Evolutionary conservation across 2,888 invertebrate genomes (phyloP), one percentile per base, ranked within the genome.

Genomic region (Hyppa rectilinea): DNA sequence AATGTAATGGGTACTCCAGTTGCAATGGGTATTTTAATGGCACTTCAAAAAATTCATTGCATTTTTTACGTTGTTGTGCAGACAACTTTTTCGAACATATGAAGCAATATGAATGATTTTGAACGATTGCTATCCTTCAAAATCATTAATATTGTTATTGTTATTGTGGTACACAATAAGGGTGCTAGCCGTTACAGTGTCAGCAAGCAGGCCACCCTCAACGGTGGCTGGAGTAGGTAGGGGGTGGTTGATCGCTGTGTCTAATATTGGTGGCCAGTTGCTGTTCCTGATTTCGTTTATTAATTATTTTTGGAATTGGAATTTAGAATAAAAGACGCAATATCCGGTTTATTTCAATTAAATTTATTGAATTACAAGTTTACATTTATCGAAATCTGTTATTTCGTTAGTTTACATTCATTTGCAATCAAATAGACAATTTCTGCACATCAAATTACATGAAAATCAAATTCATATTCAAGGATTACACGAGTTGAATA

Each of bases 361-460:
- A 12, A n/a, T 65, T 40, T 66, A 71, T 47, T 75, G n/a, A 45
- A 66, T 23, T 45, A 31, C 12, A 49, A 34, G n/a, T 34, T n/a
- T 20, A 26, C 9, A 29, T 2, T 29, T 47, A 59, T 31, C 52
- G 14, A 4, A 47, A 73, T 40, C 2, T 40, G 2, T 36, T 49
- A n/a, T 2, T 12, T 7, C 17, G n/a, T 12, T 38, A 26, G 6
- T 52, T 26, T 6, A 20, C 47, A 26, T 52, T 20, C 20, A 58
- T 20, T n/a, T 38, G 12, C 0, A 65, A 31, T 52, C 9, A 6
- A 17, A 23, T 31, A 31, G 2, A 34, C 10, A 53, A 31, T 45
- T 71, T 61, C 10, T 50, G 29, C 40, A 73, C 31, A 49, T 40
- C n/a, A 29, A 38, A 36, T 74, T 31, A 52, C 26, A 31, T 45